A percentile compares a stretch with the other conserved stretches of the same genome.
These are phyloP conservation scores for Tapera naevia DNA, from an alignment of 2,797 vertebrate species.

Conservation along the genomic window DNA sequence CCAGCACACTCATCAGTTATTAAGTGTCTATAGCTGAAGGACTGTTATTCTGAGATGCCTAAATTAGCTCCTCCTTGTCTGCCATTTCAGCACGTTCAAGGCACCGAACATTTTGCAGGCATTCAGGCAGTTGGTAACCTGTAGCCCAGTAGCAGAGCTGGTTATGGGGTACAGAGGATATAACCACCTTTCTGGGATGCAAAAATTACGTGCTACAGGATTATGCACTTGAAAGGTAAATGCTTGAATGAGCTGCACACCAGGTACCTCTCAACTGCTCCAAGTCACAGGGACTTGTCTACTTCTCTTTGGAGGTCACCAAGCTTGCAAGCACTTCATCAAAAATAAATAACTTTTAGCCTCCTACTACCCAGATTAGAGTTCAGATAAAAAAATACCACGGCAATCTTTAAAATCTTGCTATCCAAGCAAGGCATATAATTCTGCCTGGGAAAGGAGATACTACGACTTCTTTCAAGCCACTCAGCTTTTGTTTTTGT, in stretches of 20 bases:
- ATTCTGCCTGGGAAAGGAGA: background rate
- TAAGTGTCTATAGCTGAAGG: rapidly evolving
- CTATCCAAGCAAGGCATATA: background rate
- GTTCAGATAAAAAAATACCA: background rate
- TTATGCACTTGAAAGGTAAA: background rate
- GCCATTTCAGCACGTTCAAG: background rate
- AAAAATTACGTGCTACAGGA: background rate
- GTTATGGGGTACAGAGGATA: background rate
- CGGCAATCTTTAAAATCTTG: background rate
- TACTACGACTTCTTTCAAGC: background rate
- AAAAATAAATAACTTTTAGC: background rate
- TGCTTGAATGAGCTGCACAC: background rate
- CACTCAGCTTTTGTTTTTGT: background rate
- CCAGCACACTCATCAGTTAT: background rate
- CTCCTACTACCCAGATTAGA: background rate
- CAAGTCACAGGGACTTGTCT: rapidly evolving
- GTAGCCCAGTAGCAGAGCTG: background rate
- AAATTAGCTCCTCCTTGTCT: background rate
- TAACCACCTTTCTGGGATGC: background rate
- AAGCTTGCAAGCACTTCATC: background rate
- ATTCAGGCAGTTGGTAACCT: background rate
- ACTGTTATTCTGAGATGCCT: background rate
- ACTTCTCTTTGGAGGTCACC: background rate
- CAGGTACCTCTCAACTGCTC: background rate
- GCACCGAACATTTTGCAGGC: background rate